Base-by-base conservation (phyloP, 2,113 vertebrate species). In the Callospermophilus lateralis region DNA sequence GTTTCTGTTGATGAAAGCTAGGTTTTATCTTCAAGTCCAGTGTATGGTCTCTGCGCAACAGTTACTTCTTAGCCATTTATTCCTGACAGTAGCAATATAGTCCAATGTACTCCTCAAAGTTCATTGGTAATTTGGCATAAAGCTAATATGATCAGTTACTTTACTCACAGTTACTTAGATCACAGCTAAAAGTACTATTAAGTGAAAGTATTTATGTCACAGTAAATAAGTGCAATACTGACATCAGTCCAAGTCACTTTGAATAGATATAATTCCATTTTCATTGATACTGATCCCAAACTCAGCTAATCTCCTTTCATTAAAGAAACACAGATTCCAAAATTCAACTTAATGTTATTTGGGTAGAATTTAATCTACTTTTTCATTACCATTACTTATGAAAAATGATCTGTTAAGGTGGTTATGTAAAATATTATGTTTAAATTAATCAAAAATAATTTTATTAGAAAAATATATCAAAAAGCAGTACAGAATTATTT, bases 21-120 rank as follows among this genome's bases (percentile, higher is more conserved):
- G 7, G 30, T 51, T 63, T 53, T 32, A 45, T n/a, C 20, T 84
- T 72, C 32, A 70, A 17, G 16, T 68, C 74, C 8, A 48, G 8
- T 26, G 22, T 24, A 12, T 0, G 4, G 51, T 26, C 30, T 74
- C 19, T 22, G 0, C 48, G 5, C 4, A 19, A 53, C 22, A 8
- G 53, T 26, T 78, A 42, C 51, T 53, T 53, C 51, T 53, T 55
- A 65, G 58, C n/a, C 39, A 7, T 30, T 4, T 53, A 4, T 6
- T 0, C 17, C 55, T 32, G 6, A 16, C 34, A 39, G 51, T 37
- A 37, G 20, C 26, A 55, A 17, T 39, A 39, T 5, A 80, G 39
- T 8, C 26, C 2, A 15, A 11, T 20, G 19, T 4, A 15, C 11
- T 61, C 4, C 55, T 48, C 20, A 58, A 6, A 90, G 76, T 72